phyloP scores from a whole-genome alignment of 2,113 vertebrate species.

The human (Homo sapiens) region DNA sequence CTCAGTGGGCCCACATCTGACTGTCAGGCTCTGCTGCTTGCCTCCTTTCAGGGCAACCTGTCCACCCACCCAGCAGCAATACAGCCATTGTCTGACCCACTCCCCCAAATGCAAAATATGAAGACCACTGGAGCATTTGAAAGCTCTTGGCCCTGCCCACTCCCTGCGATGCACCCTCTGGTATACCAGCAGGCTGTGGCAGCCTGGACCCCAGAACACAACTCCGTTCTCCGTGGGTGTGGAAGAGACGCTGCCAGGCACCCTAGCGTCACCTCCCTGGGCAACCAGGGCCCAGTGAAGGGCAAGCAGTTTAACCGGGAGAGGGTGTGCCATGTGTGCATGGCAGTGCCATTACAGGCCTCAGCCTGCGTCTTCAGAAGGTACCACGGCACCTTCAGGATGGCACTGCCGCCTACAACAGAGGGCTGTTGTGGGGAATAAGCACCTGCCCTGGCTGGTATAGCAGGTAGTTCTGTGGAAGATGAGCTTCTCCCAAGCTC shows the following conservation, averaged over 20 bases:
- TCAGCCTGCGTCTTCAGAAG: neutral
- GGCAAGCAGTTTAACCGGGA: neutral
- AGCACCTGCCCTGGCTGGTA: no score
- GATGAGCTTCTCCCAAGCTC: neutral
- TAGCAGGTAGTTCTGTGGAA: neutral
- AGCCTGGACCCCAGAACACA: neutral
- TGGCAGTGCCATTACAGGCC: neutral
- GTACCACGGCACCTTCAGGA: neutral
- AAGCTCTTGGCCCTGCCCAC: no score
- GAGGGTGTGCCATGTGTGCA: no score
- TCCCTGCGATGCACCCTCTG: neutral
- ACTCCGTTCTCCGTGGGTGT: neutral
- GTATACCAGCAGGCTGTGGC: fast-evolving
- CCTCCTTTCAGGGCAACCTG: neutral
- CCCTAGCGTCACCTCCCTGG: neutral
- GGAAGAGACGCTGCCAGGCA: neutral
- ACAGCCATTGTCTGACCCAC: no score
- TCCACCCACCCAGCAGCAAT: neutral
- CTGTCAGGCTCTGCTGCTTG: neutral
- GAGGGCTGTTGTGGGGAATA: neutral
- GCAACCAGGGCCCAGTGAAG: neutral
- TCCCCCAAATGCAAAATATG: neutral
- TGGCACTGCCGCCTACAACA: neutral
- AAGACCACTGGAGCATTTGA: neutral
- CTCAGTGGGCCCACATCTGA: neutral